Evolutionary conservation across 1,140 invertebrate species (phyloP).

Genomic region (Schlechtendalia chinensis): DNA sequence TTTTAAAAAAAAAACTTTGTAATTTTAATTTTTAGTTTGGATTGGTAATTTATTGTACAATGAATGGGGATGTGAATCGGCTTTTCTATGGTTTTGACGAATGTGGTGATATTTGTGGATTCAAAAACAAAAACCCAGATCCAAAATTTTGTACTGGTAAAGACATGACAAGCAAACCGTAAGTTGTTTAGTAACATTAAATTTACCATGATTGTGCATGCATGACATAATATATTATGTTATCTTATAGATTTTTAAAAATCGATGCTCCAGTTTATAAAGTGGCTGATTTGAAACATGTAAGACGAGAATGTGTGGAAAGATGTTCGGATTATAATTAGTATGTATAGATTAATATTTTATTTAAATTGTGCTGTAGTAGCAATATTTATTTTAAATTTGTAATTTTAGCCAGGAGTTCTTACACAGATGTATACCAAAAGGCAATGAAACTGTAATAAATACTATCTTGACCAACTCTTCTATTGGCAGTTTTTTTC

Average conservation of each 20-base stretch:
- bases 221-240: not conserved
- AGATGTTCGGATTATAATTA: slow-evolving; percentile 58
- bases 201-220: not conserved
- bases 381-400: slow-evolving; percentile 15
- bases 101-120: slow-evolving; percentile 68
- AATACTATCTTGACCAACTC: slow-evolving; percentile 58
- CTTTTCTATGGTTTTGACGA: slow-evolving; percentile 68
- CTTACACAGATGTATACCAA: slow-evolving; percentile 62
- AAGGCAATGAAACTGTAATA: slow-evolving; percentile 55
- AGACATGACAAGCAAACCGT: slow-evolving; percentile 59
- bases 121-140: slow-evolving; percentile 56
- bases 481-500: slow-evolving; percentile 62
- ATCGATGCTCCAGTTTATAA: slow-evolving; percentile 54
- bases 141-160: slow-evolving; percentile 57
- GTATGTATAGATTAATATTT: slow-evolving; percentile 54
- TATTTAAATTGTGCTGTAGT: not conserved
- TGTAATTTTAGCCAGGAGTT: slow-evolving; percentile 58
- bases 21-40: not conserved
- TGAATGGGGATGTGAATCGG: slow-evolving; percentile 60
- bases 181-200: slow-evolving; percentile 54
- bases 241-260: slow-evolving; percentile 36
- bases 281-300: slow-evolving; percentile 53
- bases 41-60: not conserved
- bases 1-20: not conserved
- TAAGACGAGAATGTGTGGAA: slow-evolving; percentile 58